Conservation (phyloP, 2,888 invertebrate species). For the Platycheirus rosarum region DNA sequence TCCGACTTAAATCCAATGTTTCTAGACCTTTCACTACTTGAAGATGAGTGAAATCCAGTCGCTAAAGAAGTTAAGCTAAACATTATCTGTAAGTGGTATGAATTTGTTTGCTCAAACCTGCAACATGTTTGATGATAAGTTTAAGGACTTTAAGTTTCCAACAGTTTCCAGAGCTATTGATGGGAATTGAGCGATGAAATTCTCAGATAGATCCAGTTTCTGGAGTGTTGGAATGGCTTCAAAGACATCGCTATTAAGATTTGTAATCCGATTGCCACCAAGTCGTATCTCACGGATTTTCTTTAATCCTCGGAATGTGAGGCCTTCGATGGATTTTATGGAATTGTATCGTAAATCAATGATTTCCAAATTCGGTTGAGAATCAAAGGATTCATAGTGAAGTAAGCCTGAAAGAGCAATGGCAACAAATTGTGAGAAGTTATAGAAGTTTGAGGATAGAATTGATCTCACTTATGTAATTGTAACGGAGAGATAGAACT, state of each 20-base stretch:
- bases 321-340: constrained; percentile 89
- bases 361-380: constrained; percentile 88
- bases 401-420: constrained; percentile 85
- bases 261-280: constrained; percentile 89
- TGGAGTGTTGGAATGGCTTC: constrained; percentile 89
- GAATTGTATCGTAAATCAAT: constrained; percentile 92
- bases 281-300: constrained; percentile 88
- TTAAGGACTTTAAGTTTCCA: constrained; percentile 87
- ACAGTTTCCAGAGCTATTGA: constrained; percentile 89
- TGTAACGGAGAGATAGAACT: constrained; percentile 89
- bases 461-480: constrained; percentile 89
- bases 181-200: constrained; percentile 92
- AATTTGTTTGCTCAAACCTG: constrained; percentile 84
- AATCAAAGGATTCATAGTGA: constrained; percentile 87
- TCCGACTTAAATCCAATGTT: constrained; percentile 91
- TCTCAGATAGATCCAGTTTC: constrained; percentile 92
- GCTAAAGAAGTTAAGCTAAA: too few species aligned
- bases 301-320: constrained; percentile 87
- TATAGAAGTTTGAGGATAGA: too few species aligned
- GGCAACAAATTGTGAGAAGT: background rate
- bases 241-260: constrained; percentile 93
- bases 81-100: constrained; percentile 86
- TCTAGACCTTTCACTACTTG: constrained; percentile 87
- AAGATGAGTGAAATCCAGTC: constrained; percentile 89
- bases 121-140: constrained; percentile 93